Evolutionary conservation across 1,140 invertebrate genomes (phyloP).

Genomic region (Daktulosphaira vitifoliae): DNA sequence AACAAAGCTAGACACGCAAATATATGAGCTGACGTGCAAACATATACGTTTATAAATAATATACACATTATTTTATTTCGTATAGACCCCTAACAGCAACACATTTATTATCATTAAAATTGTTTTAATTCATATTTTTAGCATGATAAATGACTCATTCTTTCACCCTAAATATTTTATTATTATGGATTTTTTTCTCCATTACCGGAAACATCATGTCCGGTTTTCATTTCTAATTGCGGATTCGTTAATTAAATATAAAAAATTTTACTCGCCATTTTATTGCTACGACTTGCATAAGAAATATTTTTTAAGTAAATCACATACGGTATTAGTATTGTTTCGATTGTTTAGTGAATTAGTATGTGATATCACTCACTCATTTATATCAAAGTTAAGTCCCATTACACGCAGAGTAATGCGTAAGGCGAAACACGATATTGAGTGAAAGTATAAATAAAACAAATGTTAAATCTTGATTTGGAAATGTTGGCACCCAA

Average conservation of each 20-base stretch:
- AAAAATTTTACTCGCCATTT: constrained; percentile 3
- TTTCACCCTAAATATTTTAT: background rate
- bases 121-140: constrained; percentile 10
- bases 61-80: too few species aligned
- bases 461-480: constrained; percentile 22
- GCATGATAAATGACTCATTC: constrained; percentile 22
- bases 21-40: constrained; percentile 11
- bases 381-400: background rate
- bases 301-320: too few species aligned
- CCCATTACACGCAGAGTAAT: background rate
- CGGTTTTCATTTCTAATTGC: background rate
- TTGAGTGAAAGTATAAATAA: constrained; percentile 7
- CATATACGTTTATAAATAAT: too few species aligned
- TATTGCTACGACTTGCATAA: too few species aligned
- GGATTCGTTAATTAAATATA: constrained; percentile 3
- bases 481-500: constrained; percentile 16
- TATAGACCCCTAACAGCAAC: too few species aligned
- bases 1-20: constrained; percentile 7
- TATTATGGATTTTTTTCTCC: background rate
- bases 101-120: too few species aligned
- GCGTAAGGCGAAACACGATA: background rate
- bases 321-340: too few species aligned
- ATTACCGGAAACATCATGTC: constrained; percentile 3
- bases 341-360: too few species aligned
- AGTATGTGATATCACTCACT: too few species aligned